A percentile compares a stretch with the other conserved stretches of the same genome.
These are phyloP conservation scores for Astyanax mexicanus DNA, from an alignment of 2,797 vertebrate genomes.

Conservation along the genomic window DNA sequence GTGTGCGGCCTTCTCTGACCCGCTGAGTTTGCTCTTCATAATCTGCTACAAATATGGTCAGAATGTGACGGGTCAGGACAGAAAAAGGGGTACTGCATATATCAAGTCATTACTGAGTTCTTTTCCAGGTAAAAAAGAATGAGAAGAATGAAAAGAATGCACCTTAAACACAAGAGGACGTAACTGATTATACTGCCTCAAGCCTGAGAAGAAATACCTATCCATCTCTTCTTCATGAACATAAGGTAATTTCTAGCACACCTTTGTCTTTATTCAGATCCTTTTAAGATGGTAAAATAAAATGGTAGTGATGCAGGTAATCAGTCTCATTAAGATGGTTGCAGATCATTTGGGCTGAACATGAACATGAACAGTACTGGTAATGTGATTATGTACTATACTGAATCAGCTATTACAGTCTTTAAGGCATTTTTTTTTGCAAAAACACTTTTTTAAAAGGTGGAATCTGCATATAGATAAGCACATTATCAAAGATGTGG, in stretches of 20 bases:
- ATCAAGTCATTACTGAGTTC: background rate
- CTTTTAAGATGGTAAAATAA: background rate
- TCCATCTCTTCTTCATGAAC: background rate
- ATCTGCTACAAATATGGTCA: background rate
- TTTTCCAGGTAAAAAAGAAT: background rate
- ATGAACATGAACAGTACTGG: background rate
- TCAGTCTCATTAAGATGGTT: background rate
- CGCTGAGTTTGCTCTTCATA: background rate
- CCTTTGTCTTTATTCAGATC: background rate
- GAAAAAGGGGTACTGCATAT: background rate
- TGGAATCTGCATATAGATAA: no score
- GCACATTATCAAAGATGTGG: no score
- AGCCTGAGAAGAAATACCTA: background rate
- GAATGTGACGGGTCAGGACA: background rate
- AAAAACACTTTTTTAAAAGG: no score
- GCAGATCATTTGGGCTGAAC: background rate
- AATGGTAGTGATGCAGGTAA: background rate
- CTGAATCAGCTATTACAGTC: background rate
- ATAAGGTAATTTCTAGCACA: background rate
- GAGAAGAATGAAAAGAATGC: background rate
- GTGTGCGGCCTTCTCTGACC: conserved; percentile 22
- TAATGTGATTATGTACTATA: background rate
- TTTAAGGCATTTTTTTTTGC: background rate
- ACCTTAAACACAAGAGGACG: background rate
- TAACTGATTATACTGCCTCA: background rate